A percentile compares a stretch with the other conserved stretches of the same genome.
Evolutionary conservation across 2,797 vertebrate genomes (phyloP).

Genomic region (Orientallactaga sibirica): DNA sequence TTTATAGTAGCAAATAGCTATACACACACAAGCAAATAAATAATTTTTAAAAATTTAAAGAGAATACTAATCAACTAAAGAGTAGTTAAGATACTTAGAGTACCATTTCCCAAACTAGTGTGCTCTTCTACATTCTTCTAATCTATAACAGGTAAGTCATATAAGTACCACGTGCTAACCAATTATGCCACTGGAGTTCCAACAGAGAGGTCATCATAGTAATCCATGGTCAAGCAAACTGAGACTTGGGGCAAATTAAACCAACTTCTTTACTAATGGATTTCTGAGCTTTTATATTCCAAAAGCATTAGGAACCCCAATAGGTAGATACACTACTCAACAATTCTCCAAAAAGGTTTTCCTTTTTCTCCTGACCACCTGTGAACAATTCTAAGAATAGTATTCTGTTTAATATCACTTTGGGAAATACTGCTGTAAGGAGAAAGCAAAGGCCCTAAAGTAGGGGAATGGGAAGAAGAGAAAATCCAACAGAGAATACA

Average conservation of each 20-base stretch:
- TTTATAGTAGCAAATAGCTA: no score
- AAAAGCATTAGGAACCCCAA: constrained; percentile 26
- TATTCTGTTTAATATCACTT: constrained; percentile 49
- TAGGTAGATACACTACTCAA: not conserved
- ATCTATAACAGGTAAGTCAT: not conserved
- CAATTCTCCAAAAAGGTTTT: constrained; percentile 32
- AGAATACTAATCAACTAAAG: constrained; percentile 18
- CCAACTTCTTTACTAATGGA: not conserved
- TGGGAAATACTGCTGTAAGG: constrained; percentile 21
- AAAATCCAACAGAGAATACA: constrained; percentile 18
- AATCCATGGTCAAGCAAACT: constrained; percentile 31
- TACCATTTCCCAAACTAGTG: constrained; percentile 1
- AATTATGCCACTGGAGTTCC: not conserved
- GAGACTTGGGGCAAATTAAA: constrained; percentile 48
- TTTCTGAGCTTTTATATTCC: constrained; percentile 29
- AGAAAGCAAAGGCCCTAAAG: not conserved
- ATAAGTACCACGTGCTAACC: not conserved
- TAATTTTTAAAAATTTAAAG: no score
- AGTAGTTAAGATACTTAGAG: not conserved
- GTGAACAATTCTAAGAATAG: constrained; percentile 35
- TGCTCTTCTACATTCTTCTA: constrained; percentile 49
- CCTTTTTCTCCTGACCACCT: constrained; percentile 26
- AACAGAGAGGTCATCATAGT: not conserved
- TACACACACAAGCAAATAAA: no score
- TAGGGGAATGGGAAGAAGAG: not conserved